Conservation (phyloP, 2,888 invertebrate species). For the Sipha maydis region DNA sequence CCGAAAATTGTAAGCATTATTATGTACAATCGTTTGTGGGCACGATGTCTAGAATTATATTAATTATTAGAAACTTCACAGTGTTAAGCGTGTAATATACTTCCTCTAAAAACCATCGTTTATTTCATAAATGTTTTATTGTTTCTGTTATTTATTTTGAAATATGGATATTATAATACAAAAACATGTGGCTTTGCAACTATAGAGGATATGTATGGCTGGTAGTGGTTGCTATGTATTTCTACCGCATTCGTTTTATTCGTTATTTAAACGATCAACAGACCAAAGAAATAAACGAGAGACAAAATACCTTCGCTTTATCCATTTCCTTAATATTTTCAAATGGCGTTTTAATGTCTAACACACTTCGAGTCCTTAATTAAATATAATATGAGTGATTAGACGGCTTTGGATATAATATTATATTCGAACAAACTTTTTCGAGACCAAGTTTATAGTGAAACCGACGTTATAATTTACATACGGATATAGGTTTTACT, state of each 20-base stretch:
- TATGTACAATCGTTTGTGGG: background rate
- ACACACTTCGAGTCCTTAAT: background rate
- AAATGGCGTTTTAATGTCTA: constrained; percentile 50
- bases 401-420: background rate
- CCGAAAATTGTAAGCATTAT: background rate
- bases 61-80: background rate
- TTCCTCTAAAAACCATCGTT: background rate
- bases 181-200: background rate
- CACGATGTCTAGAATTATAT: background rate
- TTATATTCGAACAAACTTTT: background rate
- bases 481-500: background rate
- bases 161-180: constrained; percentile 15
- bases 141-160: background rate
- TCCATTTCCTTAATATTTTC: constrained; percentile 43
- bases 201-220: background rate
- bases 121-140: background rate
- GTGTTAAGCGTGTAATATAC: background rate
- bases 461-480: background rate
- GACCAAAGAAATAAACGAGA: constrained; percentile 19
- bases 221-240: background rate
- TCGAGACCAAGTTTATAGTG: constrained; percentile 17
- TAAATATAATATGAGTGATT: constrained; percentile 17
- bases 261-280: constrained; percentile 38
- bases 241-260: background rate
- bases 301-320: constrained; percentile 42